Evolutionary conservation across 2,113 vertebrate genomes (phyloP).

Genomic region (Mirounga angustirostris): DNA sequence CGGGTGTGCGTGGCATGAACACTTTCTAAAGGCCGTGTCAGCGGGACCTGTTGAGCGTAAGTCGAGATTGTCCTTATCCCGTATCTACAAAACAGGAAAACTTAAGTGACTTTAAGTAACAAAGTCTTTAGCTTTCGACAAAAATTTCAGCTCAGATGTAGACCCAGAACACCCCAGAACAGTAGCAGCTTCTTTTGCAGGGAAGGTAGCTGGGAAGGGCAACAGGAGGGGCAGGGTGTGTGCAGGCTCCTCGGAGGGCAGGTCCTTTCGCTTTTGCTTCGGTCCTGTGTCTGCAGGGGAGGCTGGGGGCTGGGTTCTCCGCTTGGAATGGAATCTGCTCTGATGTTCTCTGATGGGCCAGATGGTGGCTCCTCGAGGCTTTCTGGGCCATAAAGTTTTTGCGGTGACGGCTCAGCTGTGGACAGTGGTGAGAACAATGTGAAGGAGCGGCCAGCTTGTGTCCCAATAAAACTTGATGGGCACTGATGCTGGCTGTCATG

Average conservation of each 20-base stretch:
- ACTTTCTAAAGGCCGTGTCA: background rate
- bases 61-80: fast-evolving
- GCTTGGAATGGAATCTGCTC: no score
- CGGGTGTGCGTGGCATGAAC: background rate
- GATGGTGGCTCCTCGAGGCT: background rate
- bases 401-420: fast-evolving
- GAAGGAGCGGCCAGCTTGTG: fast-evolving
- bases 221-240: fast-evolving
- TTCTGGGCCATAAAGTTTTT: no score
- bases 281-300: background rate
- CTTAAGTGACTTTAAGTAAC: no score
- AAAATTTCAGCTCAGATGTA: background rate
- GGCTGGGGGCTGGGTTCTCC: background rate
- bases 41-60: fast-evolving
- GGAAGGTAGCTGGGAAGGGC: background rate
- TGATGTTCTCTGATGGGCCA: background rate
- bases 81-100: background rate
- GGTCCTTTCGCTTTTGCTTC: background rate
- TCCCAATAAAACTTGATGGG: fast-evolving
- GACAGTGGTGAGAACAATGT: fast-evolving
- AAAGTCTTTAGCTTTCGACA: background rate
- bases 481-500: fast-evolving
- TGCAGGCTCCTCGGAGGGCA: fast-evolving
- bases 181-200: fast-evolving
- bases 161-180: background rate